phyloP scores from a whole-genome alignment of 1,140 invertebrate genomes.

The Stegodyphus dumicola region DNA sequence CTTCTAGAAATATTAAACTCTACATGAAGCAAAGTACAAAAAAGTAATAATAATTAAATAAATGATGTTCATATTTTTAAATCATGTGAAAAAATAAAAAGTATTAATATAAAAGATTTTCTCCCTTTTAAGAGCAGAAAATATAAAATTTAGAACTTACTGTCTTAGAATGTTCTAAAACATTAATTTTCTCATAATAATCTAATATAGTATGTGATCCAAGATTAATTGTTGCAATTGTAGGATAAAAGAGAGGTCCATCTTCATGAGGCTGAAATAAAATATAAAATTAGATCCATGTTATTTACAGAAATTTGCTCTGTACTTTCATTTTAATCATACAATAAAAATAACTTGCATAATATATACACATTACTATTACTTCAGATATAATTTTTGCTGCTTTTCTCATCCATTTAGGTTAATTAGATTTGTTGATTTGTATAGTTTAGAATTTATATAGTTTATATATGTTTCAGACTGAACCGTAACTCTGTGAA shows the following conservation, averaged over 20 bases:
- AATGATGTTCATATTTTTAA: too few relatives aligned
- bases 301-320: background rate
- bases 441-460: too few relatives aligned
- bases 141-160: background rate
- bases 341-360: background rate
- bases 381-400: too few relatives aligned
- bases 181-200: conserved; percentile 74
- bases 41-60: background rate
- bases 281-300: background rate
- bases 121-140: too few relatives aligned
- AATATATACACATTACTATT: background rate
- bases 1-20: background rate
- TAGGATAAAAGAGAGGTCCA: conserved; percentile 92
- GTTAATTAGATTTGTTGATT: too few relatives aligned
- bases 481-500: too few relatives aligned
- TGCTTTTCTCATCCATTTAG: too few relatives aligned
- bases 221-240: conserved; percentile 91
- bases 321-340: background rate
- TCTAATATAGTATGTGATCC: conserved; percentile 90
- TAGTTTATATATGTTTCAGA: too few relatives aligned
- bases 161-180: background rate
- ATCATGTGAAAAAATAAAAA: too few relatives aligned
- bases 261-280: conserved; percentile 85
- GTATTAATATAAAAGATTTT: too few relatives aligned
- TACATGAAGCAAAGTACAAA: background rate